Conservation (phyloP, 2,113 vertebrate genomes). For the Misgurnus anguillicaudatus region DNA sequence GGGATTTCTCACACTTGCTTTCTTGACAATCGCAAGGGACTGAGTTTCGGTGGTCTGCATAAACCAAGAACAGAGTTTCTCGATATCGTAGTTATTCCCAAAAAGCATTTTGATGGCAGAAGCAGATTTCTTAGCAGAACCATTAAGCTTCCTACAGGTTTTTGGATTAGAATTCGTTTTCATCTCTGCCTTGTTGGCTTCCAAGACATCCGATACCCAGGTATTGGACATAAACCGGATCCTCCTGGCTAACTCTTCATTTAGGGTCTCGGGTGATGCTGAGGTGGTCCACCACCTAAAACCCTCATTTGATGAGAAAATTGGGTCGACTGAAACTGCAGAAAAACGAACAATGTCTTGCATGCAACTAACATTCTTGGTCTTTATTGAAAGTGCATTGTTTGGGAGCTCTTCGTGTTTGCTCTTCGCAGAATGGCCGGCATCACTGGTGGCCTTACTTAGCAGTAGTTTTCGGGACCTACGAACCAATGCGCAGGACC, state of each 20-base stretch:
- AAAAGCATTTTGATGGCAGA: slow-evolving; percentile 91
- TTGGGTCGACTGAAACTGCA: slow-evolving; percentile 79
- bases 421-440: slow-evolving; percentile 71
- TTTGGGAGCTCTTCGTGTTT: slow-evolving; percentile 63
- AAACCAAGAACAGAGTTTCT: slow-evolving; percentile 91
- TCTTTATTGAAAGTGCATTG: slow-evolving; percentile 60
- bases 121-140: slow-evolving; percentile 62
- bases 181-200: slow-evolving; percentile 69
- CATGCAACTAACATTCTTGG: slow-evolving; percentile 19
- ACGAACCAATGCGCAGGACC: slow-evolving; percentile 79
- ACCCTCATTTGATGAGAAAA: slow-evolving; percentile 79
- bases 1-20: slow-evolving; percentile 86
- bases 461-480: slow-evolving; percentile 84
- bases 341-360: slow-evolving; percentile 68
- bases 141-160: slow-evolving; percentile 46
- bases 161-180: slow-evolving; percentile 54
- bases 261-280: slow-evolving; percentile 79
- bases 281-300: slow-evolving; percentile 91
- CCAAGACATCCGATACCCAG: slow-evolving; percentile 83
- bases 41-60: slow-evolving; percentile 99
- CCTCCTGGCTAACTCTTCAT: slow-evolving; percentile 84
- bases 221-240: slow-evolving; percentile 87
- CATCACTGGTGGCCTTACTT: slow-evolving; percentile 75
- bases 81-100: slow-evolving; percentile 86
- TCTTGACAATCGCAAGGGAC: slow-evolving; percentile 89